phyloP scores from a whole-genome alignment of 2,113 vertebrate species.

The Equus przewalskii region DNA sequence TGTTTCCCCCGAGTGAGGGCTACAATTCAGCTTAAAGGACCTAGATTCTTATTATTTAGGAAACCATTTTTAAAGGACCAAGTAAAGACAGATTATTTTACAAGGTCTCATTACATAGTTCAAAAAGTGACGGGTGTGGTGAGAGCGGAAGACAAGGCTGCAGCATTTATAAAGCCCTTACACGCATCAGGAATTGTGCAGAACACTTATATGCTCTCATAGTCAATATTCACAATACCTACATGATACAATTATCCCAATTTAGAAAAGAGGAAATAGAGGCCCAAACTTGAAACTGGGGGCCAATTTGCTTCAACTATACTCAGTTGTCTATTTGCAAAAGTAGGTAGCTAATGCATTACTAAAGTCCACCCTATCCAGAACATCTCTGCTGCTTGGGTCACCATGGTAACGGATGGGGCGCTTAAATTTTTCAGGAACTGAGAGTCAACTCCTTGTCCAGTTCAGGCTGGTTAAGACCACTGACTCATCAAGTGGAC shows the following conservation, averaged over 20 bases:
- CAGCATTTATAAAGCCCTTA: neutral
- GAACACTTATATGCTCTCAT: neutral
- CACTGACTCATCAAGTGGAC: too few species aligned
- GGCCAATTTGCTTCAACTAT: too few species aligned
- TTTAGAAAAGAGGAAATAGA: conserved; percentile 30
- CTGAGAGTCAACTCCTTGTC: too few species aligned
- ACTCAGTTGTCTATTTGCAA: too few species aligned
- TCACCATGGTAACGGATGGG: too few species aligned
- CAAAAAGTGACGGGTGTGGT: neutral
- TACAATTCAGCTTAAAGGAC: neutral
- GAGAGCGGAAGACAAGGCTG: neutral
- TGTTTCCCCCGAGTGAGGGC: neutral
- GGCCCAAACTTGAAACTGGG: too few species aligned
- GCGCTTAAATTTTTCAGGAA: too few species aligned
- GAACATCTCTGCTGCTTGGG: too few species aligned
- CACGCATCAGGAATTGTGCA: neutral
- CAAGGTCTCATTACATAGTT: neutral
- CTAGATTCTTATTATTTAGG: conserved; percentile 3
- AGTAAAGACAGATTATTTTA: neutral
- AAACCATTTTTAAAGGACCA: conserved; percentile 40
- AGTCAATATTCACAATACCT: neutral
- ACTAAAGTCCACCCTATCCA: too few species aligned
- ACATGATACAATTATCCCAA: neutral
- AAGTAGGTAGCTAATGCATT: too few species aligned
- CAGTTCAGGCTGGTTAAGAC: too few species aligned